Evolutionary conservation across 2,888 invertebrate genomes (phyloP).

Genomic region (Morpho helenor): DNA sequence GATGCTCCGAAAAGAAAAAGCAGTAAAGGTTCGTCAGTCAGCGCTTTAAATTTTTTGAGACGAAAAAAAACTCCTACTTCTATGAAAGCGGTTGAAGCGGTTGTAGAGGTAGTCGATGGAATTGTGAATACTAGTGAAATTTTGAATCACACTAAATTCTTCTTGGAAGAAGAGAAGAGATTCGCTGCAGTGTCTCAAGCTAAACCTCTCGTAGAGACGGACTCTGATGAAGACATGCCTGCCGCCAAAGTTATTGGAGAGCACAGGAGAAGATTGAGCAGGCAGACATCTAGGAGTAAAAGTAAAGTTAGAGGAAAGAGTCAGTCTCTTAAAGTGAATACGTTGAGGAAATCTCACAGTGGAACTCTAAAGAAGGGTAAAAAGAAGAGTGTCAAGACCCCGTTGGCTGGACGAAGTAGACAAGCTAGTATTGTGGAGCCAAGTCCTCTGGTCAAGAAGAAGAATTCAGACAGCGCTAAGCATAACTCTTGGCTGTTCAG

Average conservation of each 20-base stretch:
- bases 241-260: constrained; percentile 55
- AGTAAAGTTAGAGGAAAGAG: constrained; percentile 71
- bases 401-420: constrained; percentile 53
- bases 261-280: constrained; percentile 62
- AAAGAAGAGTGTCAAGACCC: constrained; percentile 60
- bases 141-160: constrained; percentile 55
- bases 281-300: constrained; percentile 70
- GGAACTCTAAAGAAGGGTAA: constrained; percentile 69
- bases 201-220: constrained; percentile 52
- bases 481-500: constrained; percentile 70
- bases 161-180: constrained; percentile 64
- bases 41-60: constrained; percentile 64
- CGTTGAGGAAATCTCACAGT: constrained; percentile 66
- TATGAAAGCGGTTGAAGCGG: constrained; percentile 59
- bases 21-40: constrained; percentile 67
- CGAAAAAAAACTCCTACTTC: constrained; percentile 65
- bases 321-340: constrained; percentile 66
- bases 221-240: constrained; percentile 61
- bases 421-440: constrained; percentile 67
- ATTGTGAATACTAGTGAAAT: constrained; percentile 53
- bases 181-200: constrained; percentile 47
- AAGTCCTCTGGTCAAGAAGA: constrained; percentile 59
- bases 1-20: constrained; percentile 65
- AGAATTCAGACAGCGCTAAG: constrained; percentile 52
- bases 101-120: constrained; percentile 55